Evolutionary conservation across 2,113 vertebrate species (phyloP), one percentile per base, ranked within the genome.

Genomic region (Thamnaconus septentrionalis): DNA sequence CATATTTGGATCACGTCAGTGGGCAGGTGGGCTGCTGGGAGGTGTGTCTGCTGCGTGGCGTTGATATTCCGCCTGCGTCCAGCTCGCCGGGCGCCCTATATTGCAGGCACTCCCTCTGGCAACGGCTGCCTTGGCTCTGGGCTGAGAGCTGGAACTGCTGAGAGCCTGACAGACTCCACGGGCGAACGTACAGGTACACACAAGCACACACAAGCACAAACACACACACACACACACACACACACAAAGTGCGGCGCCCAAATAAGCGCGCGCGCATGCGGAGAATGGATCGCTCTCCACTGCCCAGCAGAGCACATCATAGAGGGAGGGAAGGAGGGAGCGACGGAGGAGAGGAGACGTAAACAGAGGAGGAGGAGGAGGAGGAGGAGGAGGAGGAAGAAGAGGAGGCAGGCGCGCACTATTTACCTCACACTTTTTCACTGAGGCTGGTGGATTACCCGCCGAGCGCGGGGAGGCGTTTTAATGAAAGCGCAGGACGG

Each of bases 11-110:
- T 90, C 86, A 85, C 84, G 80, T 81, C 83, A 86, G 85, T 88
- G 87, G 87, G 91, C 89, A 92, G 90, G 90, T 90, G 91, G 90
- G 89, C 87, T 88, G 85, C 87, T 83, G 87, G 87, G 85, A 89
- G 86, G 85, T 89, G 87, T 81, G 87, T 87, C 77, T 80, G 86
- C 84, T 69, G 83, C 67, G 82, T 84, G 81, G 86, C 81, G 92
- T 92, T 93, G 89, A 91, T 92, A 93, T 93, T 93, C 92, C 77
- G 87, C 84, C 84, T 61, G 89, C 87, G 91, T 92, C 89, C 90
- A 79, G 89, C 88, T 85, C 61, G 82, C 90, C 78, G 86, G 90
- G 91, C 90, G 90, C 90, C 89, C 91, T 90, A 93, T 90, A 92
- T 92, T 90, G 90, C 92, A 90, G 90, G 81, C 88, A 72, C 89